Evolutionary conservation across 2,797 vertebrate species (phyloP).

Genomic region (Eulemur rubriventer): DNA sequence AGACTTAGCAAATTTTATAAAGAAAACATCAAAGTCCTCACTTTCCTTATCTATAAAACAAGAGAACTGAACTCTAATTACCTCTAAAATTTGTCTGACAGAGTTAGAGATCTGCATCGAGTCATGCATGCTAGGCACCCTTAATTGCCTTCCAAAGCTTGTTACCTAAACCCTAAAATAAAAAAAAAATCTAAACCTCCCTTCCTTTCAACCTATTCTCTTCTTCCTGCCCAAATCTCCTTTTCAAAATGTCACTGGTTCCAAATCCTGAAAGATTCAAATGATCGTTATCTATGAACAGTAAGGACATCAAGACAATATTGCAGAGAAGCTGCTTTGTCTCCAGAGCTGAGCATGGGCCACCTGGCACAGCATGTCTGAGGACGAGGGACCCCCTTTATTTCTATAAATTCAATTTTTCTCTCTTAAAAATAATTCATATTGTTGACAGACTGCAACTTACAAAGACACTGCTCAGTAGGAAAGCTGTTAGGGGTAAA

Average conservation of each 20-base stretch:
- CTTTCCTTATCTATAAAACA: neutral
- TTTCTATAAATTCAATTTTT: neutral
- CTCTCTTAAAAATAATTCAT: neutral
- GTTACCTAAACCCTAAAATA: neutral
- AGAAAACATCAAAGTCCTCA: neutral
- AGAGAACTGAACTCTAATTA: neutral
- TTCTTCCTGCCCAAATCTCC: neutral
- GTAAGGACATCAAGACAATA: neutral
- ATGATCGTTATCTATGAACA: neutral
- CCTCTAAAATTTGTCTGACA: neutral
- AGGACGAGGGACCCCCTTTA: neutral
- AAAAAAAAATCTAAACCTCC: neutral
- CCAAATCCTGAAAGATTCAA: neutral
- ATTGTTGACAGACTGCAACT: neutral
- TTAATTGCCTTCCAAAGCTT: neutral
- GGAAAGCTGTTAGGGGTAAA: neutral
- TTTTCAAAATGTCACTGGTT: neutral
- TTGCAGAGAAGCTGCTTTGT: neutral
- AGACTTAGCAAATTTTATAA: neutral
- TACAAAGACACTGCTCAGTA: neutral
- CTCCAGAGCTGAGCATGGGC: neutral
- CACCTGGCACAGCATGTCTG: neutral
- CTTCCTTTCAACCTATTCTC: neutral
- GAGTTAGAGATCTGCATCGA: neutral
- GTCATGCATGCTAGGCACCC: neutral